Conservation (phyloP, 30 jellyfish, hydroid and myxozoan genomes). For the Turritopsis rubra region DNA sequence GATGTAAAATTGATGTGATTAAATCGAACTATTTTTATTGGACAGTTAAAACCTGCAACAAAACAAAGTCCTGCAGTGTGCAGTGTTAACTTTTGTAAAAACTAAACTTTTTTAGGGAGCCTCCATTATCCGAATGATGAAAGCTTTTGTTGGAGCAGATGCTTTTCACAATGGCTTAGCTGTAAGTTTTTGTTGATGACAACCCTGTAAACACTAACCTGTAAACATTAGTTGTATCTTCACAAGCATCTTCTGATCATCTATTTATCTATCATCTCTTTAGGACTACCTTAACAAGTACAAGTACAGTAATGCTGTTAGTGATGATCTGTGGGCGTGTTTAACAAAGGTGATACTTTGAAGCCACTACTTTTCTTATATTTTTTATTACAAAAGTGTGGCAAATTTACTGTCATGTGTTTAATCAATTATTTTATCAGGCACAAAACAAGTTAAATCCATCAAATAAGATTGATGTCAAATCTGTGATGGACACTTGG, state of each 20-base stretch:
- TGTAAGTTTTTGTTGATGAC: conserved; percentile 43
- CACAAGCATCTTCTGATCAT: not conserved
- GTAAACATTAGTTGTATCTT: not conserved
- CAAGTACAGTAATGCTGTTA: conserved; percentile 59
- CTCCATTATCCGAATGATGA: conserved; percentile 69
- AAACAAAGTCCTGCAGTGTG: too few relatives aligned
- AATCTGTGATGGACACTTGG: conserved; percentile 77
- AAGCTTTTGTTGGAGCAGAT: conserved; percentile 44
- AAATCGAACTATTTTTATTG: too few relatives aligned
- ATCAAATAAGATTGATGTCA: conserved; percentile 40
- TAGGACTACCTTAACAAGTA: conserved; percentile 49
- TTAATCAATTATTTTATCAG: not conserved
- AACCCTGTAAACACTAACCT: too few relatives aligned
- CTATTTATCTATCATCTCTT: not conserved
- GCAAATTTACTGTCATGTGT: not conserved
- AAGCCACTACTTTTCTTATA: not conserved
- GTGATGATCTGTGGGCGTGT: conserved; percentile 75
- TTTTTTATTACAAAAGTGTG: not conserved
- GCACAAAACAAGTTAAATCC: conserved; percentile 9
- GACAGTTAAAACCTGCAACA: too few relatives aligned
- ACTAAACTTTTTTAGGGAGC: conserved; percentile 58
- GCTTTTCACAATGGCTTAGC: conserved; percentile 70
- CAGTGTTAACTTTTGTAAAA: too few relatives aligned
- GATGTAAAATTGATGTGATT: too few relatives aligned
- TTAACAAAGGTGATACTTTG: conserved; percentile 38